Evolutionary conservation across 1,140 invertebrate species (phyloP), one percentile per base, ranked within the genome.

Genomic region (Aphaenogaster ashmeadi): DNA sequence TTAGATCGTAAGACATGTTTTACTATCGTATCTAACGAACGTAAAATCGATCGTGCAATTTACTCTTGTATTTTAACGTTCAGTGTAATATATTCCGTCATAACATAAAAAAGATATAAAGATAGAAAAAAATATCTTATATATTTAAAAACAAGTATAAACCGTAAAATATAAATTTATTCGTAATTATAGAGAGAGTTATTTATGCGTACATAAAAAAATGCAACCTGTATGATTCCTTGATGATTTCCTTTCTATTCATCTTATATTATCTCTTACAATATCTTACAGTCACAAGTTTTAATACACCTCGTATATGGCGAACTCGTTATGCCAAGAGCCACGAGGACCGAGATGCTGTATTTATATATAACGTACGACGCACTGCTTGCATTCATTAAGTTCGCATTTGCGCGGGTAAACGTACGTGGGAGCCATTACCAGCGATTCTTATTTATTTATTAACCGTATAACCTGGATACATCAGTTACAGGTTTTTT

Each of bases 301-400:
- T 86, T 67, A 64, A 41, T 78, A 50, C 36, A 52, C 3, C 44
- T 38, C 38, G 33, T 67, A 38, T 80, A 77, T 62, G 58, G 33
- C 50, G 33, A 15, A 52, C 21, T 60, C 47, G 66, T 89, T 79
- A 87, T 41, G 62, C 27, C 52, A 60, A 69, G 41, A 72, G 33
- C 36, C 78, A 77, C 71, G 77, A 64, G 47, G 27, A 27, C 27
- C 27, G 27, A 27, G 0, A 60, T 44, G 54, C 27, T 38, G 62
- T 41, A 75, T 90, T 90, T 86, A 87, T 84, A 52, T 66, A 78
- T 64, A 87, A 83, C 52, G 41, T 56, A 72, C 15, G 60, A 66
- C n/a, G 50, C 58, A 47, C 44, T 38, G 33, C 18, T 66, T 33
- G 27, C 69, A 60, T 72, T 67, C 77, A 75, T 90, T 88, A 90